Percentiles rank a stretch among this genome's conserved stretches.
Evolutionary conservation across 2,797 vertebrate species (phyloP).

Genomic region (Gymnoscopelus braueri): DNA sequence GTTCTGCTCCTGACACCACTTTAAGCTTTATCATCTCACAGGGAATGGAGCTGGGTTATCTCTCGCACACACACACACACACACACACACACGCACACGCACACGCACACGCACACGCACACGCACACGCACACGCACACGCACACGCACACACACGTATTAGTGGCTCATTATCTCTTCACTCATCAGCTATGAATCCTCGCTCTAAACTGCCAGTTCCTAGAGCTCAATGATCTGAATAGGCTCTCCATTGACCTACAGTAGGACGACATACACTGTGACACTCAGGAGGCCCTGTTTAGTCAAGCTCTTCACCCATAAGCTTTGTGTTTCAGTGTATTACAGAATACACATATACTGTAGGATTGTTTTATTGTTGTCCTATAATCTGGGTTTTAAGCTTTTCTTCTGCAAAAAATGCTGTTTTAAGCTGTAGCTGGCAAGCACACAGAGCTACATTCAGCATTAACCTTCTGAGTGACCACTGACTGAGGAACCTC

Average conservation of each 20-base stretch:
- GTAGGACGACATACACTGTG: too few species aligned
- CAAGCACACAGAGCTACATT: constrained; percentile 46
- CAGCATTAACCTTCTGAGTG: constrained; percentile 60
- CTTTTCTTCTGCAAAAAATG: constrained; percentile 76
- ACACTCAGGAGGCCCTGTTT: constrained; percentile 34
- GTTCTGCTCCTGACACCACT: constrained; percentile 37
- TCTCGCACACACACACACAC: not conserved
- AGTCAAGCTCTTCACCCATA: constrained; percentile 46
- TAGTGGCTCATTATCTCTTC: constrained; percentile 24
- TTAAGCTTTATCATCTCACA: constrained; percentile 8
- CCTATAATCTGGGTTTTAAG: constrained; percentile 86
- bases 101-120: not conserved
- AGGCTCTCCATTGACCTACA: constrained; percentile 11
- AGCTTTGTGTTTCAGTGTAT: constrained; percentile 67
- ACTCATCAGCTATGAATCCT: constrained; percentile 16
- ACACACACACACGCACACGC: not conserved
- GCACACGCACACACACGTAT: not conserved
- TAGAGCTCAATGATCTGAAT: constrained; percentile 2
- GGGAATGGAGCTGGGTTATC: constrained; percentile 9
- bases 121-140: not conserved
- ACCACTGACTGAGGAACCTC: constrained; percentile 20
- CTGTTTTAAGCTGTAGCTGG: constrained; percentile 67
- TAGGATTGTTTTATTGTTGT: constrained; percentile 77
- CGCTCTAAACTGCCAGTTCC: constrained; percentile 6
- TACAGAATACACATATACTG: constrained; percentile 75